Evolutionary conservation across 1,140 invertebrate species (phyloP), one percentile per base, ranked within the genome.

Genomic region (Drosophila saltans): DNA sequence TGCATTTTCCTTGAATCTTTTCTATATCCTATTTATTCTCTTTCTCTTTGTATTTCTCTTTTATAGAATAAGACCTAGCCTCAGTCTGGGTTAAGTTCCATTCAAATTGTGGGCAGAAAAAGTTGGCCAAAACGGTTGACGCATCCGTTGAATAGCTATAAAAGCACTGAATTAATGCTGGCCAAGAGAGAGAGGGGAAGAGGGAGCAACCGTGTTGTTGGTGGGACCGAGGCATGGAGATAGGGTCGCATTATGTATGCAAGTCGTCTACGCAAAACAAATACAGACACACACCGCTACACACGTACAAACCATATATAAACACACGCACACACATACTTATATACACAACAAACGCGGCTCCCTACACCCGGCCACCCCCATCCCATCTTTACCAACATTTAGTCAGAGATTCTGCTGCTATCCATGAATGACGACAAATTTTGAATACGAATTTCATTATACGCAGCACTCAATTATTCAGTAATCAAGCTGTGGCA

Each of bases 401-500:
- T 82, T 86, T 82, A 82, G 83, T 88, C 69, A 76, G 75, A 78
- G 75, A 78, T 77, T 77, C 75, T 48, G 41, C 75, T 48, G 41
- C 48, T 65, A 73, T 71, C 57, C 58, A 33, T 83, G 83, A 88
- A 89, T 88, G 80, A 80, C 83, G 83, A 88, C 83, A 84, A 88
- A 88, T 89, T 88, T 88, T 88, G 83, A 88, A 88, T 88, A 88
- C 83, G 83, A 88, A 88, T 88, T 88, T 88, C 84, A 88, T 88
- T 88, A 88, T 75, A 88, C 74, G 66, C 80, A 83, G 80, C 84
- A 89, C 83, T 88, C 84, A 88, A 88, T 88, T 88, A 88, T 88
- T 88, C 83, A 88, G 84, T 89, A 88, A 88, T 88, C 84, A 89
- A 88, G 84, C 75, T 76, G 60, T 58, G 56, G 65, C 65, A 45